Base-by-base conservation (phyloP, 2,888 invertebrate species). In the Cyaniris semiargus region DNA sequence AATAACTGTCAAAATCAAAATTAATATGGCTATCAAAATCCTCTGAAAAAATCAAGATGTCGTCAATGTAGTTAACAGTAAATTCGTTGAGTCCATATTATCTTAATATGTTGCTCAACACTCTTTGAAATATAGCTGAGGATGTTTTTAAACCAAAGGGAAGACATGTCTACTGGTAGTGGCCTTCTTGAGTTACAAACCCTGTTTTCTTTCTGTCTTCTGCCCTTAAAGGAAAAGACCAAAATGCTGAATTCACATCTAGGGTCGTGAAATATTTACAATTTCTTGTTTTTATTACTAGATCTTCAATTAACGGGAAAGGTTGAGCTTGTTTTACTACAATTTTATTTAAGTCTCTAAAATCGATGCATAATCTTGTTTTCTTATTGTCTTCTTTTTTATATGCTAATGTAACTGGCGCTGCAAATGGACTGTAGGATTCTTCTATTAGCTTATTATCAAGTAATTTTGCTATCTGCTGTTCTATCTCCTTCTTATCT, bases 201-300 rank as follows among this genome's bases (percentile, higher is more conserved):
- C 75, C 86, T 2, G 85, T 86, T 79, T 87, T 88, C 0, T 83
- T n/a, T 80, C 82, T 85, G 74, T 87, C 86, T 82, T 84, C 78
- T 34, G 85, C 81, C 80, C 78, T 76, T 70, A 88, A 76, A 7
- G 87, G 87, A 34, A 87, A 87, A 5, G 86, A 85, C 87, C 88
- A 88, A 80, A 89, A 88, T 34, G 86, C 86, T 23, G 86, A 87
- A 78, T 88, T 88, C 79, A 87, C 83, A 77, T 87, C 86, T 0
- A 87, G 71, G 38, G 83, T 84, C 34, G 86, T 78, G 76, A 84
- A 87, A 81, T 78, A 86, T 23, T 83, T 83, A 70, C 86, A 87
- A 66, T 86, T 83, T 81, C 80, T 80, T n/a, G 85, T 85, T 76
- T 85, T 85, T 66, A 82, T 70, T 77, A 86, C 82, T 77, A 86